These are phyloP conservation scores for Myoxocephalus aenaeus DNA, from an alignment of 2,797 vertebrate genomes.

Conservation along the genomic window DNA sequence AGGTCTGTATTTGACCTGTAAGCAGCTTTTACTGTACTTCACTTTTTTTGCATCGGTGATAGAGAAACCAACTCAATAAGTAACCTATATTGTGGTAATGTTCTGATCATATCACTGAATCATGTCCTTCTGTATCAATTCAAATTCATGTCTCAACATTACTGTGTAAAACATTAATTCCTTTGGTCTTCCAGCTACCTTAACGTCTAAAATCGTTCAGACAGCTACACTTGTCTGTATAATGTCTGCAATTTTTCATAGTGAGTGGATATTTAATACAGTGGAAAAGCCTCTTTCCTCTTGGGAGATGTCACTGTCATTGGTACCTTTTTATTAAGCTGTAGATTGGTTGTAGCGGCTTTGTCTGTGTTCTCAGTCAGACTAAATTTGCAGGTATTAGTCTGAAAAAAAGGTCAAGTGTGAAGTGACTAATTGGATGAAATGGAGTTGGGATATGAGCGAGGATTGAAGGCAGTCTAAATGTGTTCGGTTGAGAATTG, in stretches of 20 bases:
- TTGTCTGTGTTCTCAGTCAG: slow-evolving; percentile 29
- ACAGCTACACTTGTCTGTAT: slow-evolving; percentile 5
- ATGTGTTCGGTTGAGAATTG: background rate
- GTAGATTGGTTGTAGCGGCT: slow-evolving; percentile 22
- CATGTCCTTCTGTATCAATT: background rate
- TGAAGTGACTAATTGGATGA: slow-evolving; percentile 42
- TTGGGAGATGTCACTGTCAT: slow-evolving; percentile 33
- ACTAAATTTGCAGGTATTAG: slow-evolving; percentile 43
- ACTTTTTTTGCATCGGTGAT: background rate
- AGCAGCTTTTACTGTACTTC: background rate
- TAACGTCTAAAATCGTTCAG: background rate
- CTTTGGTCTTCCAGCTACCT: slow-evolving; percentile 4
- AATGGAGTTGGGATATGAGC: background rate
- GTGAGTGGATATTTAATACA: slow-evolving; percentile 51
- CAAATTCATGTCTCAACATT: background rate
- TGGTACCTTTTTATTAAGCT: slow-evolving; percentile 36
- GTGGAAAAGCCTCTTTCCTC: slow-evolving; percentile 49
- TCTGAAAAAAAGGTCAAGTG: slow-evolving; percentile 34
- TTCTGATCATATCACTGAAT: background rate
- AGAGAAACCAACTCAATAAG: background rate
- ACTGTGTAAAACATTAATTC: slow-evolving; percentile 4
- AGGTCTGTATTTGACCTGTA: background rate
- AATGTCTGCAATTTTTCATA: slow-evolving; percentile 15
- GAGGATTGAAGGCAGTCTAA: background rate
- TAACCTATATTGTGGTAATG: background rate